Evolutionary conservation across 53 echinoderm and acorn worm genomes (phyloP).

Genomic region (Patiria pectinifera): DNA sequence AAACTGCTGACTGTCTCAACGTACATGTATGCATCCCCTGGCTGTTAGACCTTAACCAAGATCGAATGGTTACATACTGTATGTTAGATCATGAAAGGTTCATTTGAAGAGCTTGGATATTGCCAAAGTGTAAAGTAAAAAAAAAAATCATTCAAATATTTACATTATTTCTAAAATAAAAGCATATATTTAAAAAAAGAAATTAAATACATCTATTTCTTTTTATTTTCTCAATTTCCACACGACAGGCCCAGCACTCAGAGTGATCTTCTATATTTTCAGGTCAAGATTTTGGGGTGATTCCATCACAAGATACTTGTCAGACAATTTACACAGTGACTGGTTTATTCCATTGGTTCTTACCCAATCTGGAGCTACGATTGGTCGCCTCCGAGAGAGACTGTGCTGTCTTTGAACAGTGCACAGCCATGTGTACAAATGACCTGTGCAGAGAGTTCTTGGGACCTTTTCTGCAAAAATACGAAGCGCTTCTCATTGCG

Average conservation of each 20-base stretch:
- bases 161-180: too few species aligned
- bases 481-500: not conserved
- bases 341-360: not conserved
- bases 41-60: not conserved
- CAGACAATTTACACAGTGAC: not conserved
- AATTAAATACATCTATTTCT: not conserved
- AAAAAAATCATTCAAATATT: too few species aligned
- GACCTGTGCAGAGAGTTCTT: not conserved
- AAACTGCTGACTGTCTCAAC: not conserved
- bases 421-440: not conserved
- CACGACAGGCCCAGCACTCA: constrained; percentile 20
- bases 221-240: not conserved
- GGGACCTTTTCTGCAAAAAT: not conserved
- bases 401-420: too few species aligned
- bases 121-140: too few species aligned
- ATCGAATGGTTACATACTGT: constrained; percentile 40
- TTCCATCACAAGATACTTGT: constrained; percentile 20
- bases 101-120: too few species aligned
- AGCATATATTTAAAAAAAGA: too few species aligned
- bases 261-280: not conserved
- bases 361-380: not conserved
- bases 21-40: not conserved
- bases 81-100: not conserved
- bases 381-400: not conserved
- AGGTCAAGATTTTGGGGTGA: not conserved